Evolutionary conservation across 2,888 invertebrate species (phyloP).

Genomic region (Perdita meconis): DNA sequence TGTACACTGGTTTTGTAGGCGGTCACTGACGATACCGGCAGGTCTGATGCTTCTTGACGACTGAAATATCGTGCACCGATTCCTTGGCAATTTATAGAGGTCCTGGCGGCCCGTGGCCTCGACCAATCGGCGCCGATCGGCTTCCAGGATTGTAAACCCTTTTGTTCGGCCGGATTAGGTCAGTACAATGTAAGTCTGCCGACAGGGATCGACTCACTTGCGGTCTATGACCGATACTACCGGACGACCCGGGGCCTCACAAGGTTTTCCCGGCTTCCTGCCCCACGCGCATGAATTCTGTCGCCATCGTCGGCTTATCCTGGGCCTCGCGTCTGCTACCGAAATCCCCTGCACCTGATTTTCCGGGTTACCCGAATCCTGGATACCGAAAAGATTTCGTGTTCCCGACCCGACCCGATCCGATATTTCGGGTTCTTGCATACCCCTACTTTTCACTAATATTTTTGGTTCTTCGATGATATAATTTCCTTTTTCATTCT

Average conservation of each 20-base stretch:
- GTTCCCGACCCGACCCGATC: too few relatives aligned
- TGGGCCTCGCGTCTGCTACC: not conserved
- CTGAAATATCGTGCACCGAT: slow-evolving; percentile 62
- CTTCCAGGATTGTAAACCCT: slow-evolving; percentile 44
- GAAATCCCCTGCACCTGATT: not conserved
- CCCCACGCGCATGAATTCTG: slow-evolving; percentile 1
- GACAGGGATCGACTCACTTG: slow-evolving; percentile 44
- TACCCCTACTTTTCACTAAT: too few relatives aligned
- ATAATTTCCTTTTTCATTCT: too few relatives aligned
- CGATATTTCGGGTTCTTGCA: too few relatives aligned
- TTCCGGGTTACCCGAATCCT: not conserved
- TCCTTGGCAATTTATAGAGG: slow-evolving; percentile 71
- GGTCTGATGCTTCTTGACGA: slow-evolving; percentile 41
- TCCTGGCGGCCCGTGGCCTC: slow-evolving; percentile 25
- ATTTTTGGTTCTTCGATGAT: too few relatives aligned
- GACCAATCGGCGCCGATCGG: slow-evolving; percentile 54
- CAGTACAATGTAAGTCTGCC: not conserved
- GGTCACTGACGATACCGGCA: not conserved
- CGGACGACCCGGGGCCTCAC: slow-evolving; percentile 21
- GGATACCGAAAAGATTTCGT: too few relatives aligned
- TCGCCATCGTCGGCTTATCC: not conserved
- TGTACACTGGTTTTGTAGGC: not conserved
- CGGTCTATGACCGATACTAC: slow-evolving; percentile 46
- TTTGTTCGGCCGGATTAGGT: slow-evolving; percentile 32
- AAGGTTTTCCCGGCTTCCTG: slow-evolving; percentile 14